Conservation (phyloP, 2,888 invertebrate species). For the Acanthococcus lagerstroemiae region DNA sequence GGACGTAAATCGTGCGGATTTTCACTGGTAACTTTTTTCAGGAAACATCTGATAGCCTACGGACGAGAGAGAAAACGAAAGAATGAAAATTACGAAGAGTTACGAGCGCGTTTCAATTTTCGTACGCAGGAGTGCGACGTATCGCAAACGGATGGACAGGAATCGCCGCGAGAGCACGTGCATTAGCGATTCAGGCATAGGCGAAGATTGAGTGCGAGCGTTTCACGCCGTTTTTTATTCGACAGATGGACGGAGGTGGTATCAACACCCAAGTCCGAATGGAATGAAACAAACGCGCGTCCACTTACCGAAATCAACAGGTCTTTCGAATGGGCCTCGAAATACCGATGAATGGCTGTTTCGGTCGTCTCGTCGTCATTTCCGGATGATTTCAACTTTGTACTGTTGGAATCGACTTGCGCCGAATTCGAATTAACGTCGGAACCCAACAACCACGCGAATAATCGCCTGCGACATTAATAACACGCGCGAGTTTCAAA, state of each 20-base stretch:
- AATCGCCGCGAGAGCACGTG: too few species aligned
- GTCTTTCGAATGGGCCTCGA: constrained; percentile 56
- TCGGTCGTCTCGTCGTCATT: constrained; percentile 38
- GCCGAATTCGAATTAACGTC: constrained; percentile 50
- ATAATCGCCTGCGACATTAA: constrained; percentile 65
- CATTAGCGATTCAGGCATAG: too few species aligned
- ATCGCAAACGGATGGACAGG: too few species aligned
- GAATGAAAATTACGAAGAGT: background rate
- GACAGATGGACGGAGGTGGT: too few species aligned
- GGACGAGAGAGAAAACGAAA: constrained; percentile 30
- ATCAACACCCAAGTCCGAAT: too few species aligned
- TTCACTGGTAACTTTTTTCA: constrained; percentile 49
- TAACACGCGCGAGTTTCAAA: too few species aligned
- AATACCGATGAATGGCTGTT: constrained; percentile 46
- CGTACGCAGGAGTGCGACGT: too few species aligned
- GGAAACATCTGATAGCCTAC: constrained; percentile 50
- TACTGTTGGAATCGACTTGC: constrained; percentile 40
- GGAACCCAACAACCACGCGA: constrained; percentile 71
- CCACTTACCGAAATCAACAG: constrained; percentile 46
- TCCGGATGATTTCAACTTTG: background rate
- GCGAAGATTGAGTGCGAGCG: too few species aligned
- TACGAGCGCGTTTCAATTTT: constrained; percentile 7
- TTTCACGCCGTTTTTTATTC: too few species aligned
- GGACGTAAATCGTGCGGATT: constrained; percentile 55
- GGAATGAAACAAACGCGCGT: background rate